A percentile compares a stretch with the other conserved stretches of the same genome.
Evolutionary conservation across 2,113 vertebrate species (phyloP).

Genomic region (Diadophis punctatus): DNA sequence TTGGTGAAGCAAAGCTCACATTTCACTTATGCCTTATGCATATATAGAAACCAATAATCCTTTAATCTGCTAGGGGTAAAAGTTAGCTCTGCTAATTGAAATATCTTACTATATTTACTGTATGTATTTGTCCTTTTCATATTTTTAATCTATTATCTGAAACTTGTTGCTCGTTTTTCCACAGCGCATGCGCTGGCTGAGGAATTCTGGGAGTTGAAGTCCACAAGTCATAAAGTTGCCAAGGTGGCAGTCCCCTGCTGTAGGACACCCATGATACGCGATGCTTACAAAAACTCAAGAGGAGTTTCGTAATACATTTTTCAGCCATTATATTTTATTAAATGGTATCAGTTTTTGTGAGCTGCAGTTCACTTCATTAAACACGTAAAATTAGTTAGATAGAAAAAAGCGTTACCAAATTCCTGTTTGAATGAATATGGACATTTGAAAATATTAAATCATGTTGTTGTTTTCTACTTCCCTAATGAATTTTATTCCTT

Average conservation of each 20-base stretch:
- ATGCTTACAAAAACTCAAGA: neutral
- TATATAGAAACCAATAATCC: constrained; percentile 45
- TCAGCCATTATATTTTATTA: neutral
- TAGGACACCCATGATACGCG: neutral
- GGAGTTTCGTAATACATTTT: neutral
- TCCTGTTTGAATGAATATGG: neutral
- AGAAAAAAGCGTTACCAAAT: neutral
- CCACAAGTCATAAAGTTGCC: too few species aligned
- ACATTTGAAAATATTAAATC: neutral
- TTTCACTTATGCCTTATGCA: constrained; percentile 42
- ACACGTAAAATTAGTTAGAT: neutral
- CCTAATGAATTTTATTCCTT: neutral
- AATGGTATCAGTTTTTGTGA: neutral
- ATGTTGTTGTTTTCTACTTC: neutral
- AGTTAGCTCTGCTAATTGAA: neutral
- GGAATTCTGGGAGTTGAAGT: too few species aligned
- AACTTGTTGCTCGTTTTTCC: neutral
- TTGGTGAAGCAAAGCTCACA: constrained; percentile 21
- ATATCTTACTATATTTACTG: neutral
- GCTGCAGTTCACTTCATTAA: neutral
- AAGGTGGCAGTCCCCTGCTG: too few species aligned
- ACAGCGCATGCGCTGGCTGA: too few species aligned
- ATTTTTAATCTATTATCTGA: neutral
- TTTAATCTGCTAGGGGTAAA: neutral
- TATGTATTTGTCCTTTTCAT: neutral